These are phyloP conservation scores for human (Homo sapiens) DNA, from an alignment of 2,113 vertebrate species.

Conservation along the genomic window DNA sequence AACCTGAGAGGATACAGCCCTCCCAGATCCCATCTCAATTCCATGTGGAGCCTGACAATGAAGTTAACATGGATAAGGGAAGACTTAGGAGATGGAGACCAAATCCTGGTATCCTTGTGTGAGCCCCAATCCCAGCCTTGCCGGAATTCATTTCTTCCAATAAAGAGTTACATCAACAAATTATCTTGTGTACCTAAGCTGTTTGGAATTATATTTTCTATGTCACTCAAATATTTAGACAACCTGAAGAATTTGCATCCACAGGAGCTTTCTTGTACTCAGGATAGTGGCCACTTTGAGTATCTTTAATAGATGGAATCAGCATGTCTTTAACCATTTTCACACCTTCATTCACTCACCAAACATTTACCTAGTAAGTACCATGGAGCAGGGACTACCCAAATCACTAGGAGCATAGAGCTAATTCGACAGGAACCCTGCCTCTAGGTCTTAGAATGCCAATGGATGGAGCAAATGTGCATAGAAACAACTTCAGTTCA, in stretches of 20 bases:
- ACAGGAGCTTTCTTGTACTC: rapidly evolving
- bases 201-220: not conserved
- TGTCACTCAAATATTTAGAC: not conserved
- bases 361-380: not conserved
- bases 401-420: no score
- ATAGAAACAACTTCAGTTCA: not conserved
- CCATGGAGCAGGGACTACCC: not conserved
- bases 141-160: rapidly evolving
- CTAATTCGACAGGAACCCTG: not conserved
- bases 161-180: no score
- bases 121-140: not conserved
- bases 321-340: not conserved
- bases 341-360: not conserved
- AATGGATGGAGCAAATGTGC: not conserved
- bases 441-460: no score
- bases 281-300: no score
- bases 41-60: rapidly evolving
- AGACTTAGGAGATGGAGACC: not conserved
- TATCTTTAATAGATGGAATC: not conserved
- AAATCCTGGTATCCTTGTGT: no score
- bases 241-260: not conserved
- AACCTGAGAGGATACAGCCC: rapidly evolving
- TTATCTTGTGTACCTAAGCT: no score
- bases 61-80: not conserved
- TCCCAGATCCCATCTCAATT: not conserved